Evolutionary conservation across 2,113 vertebrate species (phyloP), one percentile per base, ranked within the genome.

Genomic region (Centropristis striata): DNA sequence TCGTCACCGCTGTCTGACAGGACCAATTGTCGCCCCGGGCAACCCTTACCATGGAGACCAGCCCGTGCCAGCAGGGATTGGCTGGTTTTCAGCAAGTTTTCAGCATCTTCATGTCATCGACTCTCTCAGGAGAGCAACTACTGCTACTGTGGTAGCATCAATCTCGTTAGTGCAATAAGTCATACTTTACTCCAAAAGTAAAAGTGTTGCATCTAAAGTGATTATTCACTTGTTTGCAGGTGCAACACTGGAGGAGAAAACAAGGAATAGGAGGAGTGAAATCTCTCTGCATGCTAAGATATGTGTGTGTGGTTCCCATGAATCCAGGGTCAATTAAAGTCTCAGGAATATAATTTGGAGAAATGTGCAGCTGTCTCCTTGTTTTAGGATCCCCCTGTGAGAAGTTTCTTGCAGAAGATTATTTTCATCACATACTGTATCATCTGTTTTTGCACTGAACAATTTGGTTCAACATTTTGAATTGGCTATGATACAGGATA

Each of bases 11-110:
- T 49, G 79, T 63, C 75, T 83, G 81, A 78, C 67, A 46, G 86
- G 80, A 51, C 59, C 65, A 65, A 59, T 75, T 79, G 80, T 92
- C 72, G 47, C 90, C 80, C 47, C 12, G 21, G 87, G 88, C 87
- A 88, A 90, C 86, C 78, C 42, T 88, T 83, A 64, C 88, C 76
- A 83, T 78, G 78, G 84, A 88, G 77, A 90, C 82, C 64, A 44
- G 69, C 67, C 60, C 49, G 13, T 63, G 39, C 27, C 28, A 8
- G 28, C 80, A 50, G 82, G 36, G 36, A 80, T 47, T 78, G 70
- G 88, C 58, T 66, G 55, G 25, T 74, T 75, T 77, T 71, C 68
- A 61, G 54, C 28, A 61, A 67, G 78, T 79, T 59, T 67, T 59
- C 69, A 36, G 57, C 70, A 32, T 39, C 41, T 25, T 76, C 23